Evolutionary conservation across 2,888 invertebrate genomes (phyloP), one percentile per base, ranked within the genome.

Genomic region (Ophion obscuratus): DNA sequence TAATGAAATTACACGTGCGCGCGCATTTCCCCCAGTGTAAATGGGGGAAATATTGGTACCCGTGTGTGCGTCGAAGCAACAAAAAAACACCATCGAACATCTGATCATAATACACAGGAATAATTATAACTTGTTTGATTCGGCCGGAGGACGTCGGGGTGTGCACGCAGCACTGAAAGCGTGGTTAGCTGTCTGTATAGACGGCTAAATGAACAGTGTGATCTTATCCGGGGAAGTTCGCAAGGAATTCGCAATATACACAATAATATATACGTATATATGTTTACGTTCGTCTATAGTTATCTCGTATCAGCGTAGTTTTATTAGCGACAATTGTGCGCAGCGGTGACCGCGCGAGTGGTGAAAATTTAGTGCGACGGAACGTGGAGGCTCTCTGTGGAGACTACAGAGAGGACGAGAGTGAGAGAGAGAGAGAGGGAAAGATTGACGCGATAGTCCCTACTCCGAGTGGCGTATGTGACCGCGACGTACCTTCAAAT

Each of bases 401-500:
- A 14, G 47, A 53, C 53, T 53, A 53, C 53, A 53, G 17, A 53
- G 53, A 53, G 14, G 2, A 31, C 27, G 70, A 70, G 70, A 47
- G 70, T 17, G 53, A 14, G 44, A 27, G 24, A 70, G 76, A n/a
- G 80, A 53, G 70, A 47, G 14, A 53, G 53, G 53, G 14, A 53
- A 53, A 53, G 53, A 31, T 66, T 62, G 17, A 44, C 36, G 77
- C 44, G 70, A 81, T 81, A 27, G 83, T 78, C 83, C 66, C 66
- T 76, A 53, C 70, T 71, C 53, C 31, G 57, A 75, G 75, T 86
- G 87, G 89, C 88, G 89, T 89, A 90, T 90, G 89, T 90, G 89
- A 89, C 89, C 83, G 31, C 76, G 86, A 66, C 83, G 81, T 73
- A 71, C 64, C 66, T 82, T 81, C 84, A 89, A 89, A 89, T 89